Conservation (phyloP, 2,113 vertebrate species). For the Burhinus bistriatus region DNA sequence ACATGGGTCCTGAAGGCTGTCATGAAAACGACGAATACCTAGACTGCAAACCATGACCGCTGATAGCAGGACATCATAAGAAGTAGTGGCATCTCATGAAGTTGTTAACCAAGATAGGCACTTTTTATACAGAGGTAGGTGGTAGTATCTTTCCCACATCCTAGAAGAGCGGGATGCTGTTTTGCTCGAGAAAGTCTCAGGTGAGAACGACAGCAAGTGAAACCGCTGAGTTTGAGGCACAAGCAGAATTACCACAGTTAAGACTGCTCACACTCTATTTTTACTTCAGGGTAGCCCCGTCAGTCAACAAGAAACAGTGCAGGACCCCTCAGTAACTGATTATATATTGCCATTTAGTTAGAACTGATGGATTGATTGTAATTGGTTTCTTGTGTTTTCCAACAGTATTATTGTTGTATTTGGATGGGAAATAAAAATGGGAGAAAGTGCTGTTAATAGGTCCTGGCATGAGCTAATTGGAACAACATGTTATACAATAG, state of each 20-base stretch:
- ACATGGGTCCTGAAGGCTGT: not conserved
- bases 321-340: not conserved
- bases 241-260: not conserved
- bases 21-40: not conserved
- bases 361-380: not conserved
- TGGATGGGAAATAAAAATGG: constrained; percentile 14
- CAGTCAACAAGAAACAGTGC: not conserved
- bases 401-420: not conserved
- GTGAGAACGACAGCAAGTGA: not conserved
- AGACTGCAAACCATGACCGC: not conserved
- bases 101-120: not conserved
- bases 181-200: not conserved
- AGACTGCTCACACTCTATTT: not conserved
- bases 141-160: not conserved
- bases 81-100: not conserved
- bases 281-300: not conserved
- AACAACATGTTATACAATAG: not conserved
- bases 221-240: not conserved
- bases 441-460: constrained; percentile 7
- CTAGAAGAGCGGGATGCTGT: rapidly evolving
- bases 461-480: not conserved
- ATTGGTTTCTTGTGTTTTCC: not conserved
- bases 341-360: not conserved
- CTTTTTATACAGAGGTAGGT: not conserved
- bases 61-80: not conserved